Conservation (phyloP, 2,113 vertebrate species). For the Passerina amoena region DNA sequence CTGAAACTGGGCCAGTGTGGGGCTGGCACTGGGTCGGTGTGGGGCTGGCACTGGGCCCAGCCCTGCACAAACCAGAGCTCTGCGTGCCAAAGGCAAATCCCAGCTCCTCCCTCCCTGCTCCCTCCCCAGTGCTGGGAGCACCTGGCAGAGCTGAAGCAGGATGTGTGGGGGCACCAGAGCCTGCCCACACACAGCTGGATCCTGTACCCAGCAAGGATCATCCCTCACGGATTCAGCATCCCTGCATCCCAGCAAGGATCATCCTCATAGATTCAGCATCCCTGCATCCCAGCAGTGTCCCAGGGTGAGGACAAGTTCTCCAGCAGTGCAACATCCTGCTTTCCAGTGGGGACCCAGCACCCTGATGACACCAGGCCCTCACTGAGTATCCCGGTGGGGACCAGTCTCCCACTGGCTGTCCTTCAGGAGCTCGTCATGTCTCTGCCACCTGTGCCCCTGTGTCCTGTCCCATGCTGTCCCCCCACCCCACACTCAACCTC, state of each 20-base stretch:
- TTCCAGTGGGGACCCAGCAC: neutral
- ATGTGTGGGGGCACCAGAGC: neutral
- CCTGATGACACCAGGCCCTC: neutral
- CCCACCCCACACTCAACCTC: constrained; percentile 61
- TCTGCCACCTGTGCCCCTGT: neutral
- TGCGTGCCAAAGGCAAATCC: neutral
- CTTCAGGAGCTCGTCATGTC: neutral
- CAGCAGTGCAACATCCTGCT: neutral
- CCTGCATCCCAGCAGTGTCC: neutral
- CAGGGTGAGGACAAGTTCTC: neutral
- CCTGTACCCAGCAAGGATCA: neutral
- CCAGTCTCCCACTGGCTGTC: neutral
- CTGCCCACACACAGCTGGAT: neutral
- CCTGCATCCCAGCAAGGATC: neutral
- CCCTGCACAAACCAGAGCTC: neutral
- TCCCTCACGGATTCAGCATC: neutral
- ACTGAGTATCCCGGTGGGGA: neutral
- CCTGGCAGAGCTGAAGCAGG: neutral
- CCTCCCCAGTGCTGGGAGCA: neutral
- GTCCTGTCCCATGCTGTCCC: neutral
- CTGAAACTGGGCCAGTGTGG: neutral
- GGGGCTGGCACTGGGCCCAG: neutral
- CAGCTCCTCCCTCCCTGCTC: neutral
- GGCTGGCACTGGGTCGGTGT: neutral
- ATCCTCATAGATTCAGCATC: neutral